phyloP scores from a whole-genome alignment of 2,888 invertebrate genomes.

The Exocentrus adspersus region DNA sequence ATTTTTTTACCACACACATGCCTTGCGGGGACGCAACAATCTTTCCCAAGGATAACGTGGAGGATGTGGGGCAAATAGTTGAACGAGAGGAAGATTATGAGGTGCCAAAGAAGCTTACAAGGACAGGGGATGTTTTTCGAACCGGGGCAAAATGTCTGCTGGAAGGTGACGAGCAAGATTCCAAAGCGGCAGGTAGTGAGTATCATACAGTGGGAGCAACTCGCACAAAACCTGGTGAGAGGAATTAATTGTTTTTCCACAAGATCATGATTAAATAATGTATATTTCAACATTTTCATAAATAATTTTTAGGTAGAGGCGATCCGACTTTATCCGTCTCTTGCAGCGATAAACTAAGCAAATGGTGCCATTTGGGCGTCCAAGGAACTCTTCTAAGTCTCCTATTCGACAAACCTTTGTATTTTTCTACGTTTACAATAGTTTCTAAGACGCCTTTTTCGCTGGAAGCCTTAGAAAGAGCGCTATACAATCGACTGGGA shows the following conservation, averaged over 20 bases:
- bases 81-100: neutral
- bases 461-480: slow-evolving; percentile 64
- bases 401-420: slow-evolving; percentile 74
- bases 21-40: slow-evolving; percentile 97
- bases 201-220: slow-evolving; percentile 79
- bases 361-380: slow-evolving; percentile 87
- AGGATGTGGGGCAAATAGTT: slow-evolving; percentile 50
- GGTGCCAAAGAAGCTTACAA: slow-evolving; percentile 47
- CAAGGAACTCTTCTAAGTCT: slow-evolving; percentile 84
- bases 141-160: slow-evolving; percentile 91
- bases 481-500: slow-evolving; percentile 62
- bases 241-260: neutral
- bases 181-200: slow-evolving; percentile 66
- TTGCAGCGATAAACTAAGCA: slow-evolving; percentile 93
- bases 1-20: slow-evolving; percentile 86
- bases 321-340: slow-evolving; percentile 89
- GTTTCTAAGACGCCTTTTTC: slow-evolving; percentile 75
- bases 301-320: slow-evolving; percentile 70
- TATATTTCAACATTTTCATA: too few species aligned
- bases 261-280: neutral
- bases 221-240: slow-evolving; percentile 84
- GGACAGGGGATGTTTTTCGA: slow-evolving; percentile 67
- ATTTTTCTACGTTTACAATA: slow-evolving; percentile 76
- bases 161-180: slow-evolving; percentile 69
- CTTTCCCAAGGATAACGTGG: slow-evolving; percentile 67